Percentiles rank a stretch among this genome's conserved stretches.
Evolutionary conservation across 2,113 vertebrate species (phyloP).

Genomic region (Talpa occidentalis): DNA sequence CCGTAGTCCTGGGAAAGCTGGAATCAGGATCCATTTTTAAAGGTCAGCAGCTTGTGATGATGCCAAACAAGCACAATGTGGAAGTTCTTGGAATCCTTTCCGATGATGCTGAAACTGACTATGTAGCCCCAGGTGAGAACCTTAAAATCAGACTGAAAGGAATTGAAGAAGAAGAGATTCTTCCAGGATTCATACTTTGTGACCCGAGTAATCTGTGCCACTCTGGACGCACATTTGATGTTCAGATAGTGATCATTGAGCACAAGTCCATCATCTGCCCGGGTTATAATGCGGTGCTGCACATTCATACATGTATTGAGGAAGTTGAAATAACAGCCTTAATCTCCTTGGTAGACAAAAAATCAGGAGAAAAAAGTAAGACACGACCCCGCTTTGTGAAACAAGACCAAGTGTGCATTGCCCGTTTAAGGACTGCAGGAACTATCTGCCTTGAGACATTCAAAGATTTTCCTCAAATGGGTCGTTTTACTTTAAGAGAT

Average conservation of each 20-base stretch:
- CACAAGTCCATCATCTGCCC: constrained; percentile 99
- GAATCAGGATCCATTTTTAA: constrained; percentile 96
- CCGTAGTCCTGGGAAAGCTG: constrained; percentile 96
- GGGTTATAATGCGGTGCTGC: constrained; percentile 98
- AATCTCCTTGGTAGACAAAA: constrained; percentile 99
- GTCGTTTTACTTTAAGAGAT: constrained; percentile 97
- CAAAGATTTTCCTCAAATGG: constrained; percentile 99
- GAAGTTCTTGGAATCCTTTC: constrained; percentile 97
- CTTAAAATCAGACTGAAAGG: constrained; percentile 98
- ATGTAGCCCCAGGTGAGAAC: constrained; percentile 95
- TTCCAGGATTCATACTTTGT: constrained; percentile 99
- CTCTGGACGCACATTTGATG: constrained; percentile 98
- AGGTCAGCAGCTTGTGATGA: constrained; percentile 98
- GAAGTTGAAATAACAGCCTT: constrained; percentile 99
- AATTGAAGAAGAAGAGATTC: constrained; percentile 99
- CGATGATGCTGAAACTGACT: constrained; percentile 97
- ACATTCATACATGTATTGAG: constrained; percentile 99
- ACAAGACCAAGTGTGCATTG: constrained; percentile 99
- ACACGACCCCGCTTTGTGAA: constrained; percentile 96
- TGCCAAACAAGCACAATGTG: constrained; percentile 99
- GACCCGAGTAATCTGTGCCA: constrained; percentile 98
- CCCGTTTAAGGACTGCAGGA: constrained; percentile 95
- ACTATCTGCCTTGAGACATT: constrained; percentile 99
- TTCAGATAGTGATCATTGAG: constrained; percentile 99
- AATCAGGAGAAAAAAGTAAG: constrained; percentile 98